Conservation (phyloP, 2,113 vertebrate species). For the Pelmatolapia mariae region DNA sequence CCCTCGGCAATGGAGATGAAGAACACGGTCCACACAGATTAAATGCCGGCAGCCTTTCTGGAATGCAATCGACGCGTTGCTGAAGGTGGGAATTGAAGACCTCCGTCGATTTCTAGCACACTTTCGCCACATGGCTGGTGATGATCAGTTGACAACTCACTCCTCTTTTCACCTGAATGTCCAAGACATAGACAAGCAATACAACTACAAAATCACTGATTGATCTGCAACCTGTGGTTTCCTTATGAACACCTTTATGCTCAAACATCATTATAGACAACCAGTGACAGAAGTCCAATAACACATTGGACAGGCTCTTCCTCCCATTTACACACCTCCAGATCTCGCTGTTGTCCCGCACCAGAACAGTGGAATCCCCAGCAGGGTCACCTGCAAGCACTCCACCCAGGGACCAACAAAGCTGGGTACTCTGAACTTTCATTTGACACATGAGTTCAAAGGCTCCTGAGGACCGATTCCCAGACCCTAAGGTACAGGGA, state of each 20-base stretch:
- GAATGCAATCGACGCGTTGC: neutral
- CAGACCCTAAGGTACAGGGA: fast-evolving
- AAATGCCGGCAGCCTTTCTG: no score
- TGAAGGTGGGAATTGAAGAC: fast-evolving
- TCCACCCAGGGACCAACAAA: neutral
- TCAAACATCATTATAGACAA: neutral
- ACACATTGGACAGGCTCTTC: neutral
- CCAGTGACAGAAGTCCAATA: neutral
- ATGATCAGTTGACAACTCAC: neutral
- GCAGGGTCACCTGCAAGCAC: neutral
- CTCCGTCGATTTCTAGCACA: neutral
- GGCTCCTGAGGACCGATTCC: neutral
- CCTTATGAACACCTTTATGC: neutral
- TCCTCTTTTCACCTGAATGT: neutral
- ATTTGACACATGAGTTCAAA: neutral
- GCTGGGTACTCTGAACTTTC: neutral
- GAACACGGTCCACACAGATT: neutral
- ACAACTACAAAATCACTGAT: neutral
- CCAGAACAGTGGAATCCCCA: neutral
- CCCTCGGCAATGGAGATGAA: neutral
- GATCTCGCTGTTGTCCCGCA: fast-evolving
- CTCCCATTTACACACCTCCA: neutral
- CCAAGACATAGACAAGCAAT: neutral
- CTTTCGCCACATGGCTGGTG: fast-evolving
- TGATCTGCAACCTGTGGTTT: neutral